Percentiles rank a stretch among this genome's conserved stretches.
Conservation (phyloP, 2,888 invertebrate species). For the Eristalinus aeneus region DNA sequence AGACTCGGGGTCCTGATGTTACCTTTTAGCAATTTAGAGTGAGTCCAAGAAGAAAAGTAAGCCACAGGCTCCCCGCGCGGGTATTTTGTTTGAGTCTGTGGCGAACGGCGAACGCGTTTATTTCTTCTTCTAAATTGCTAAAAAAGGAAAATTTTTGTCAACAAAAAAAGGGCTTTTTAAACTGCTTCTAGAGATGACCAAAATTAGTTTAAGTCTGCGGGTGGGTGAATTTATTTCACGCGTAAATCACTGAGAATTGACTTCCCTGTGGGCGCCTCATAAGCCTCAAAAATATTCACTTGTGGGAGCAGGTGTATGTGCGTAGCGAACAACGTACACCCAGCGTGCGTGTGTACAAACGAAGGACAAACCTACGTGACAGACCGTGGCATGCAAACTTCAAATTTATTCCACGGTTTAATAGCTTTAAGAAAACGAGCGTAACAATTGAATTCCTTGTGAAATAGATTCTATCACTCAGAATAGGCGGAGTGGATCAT, state of each 20-base stretch:
- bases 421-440: not conserved
- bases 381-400: not conserved
- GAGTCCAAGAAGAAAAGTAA: constrained; percentile 75
- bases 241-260: not conserved
- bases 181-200: constrained; percentile 13
- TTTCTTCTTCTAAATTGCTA: constrained; percentile 70
- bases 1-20: constrained; percentile 79
- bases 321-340: not conserved
- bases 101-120: constrained; percentile 36
- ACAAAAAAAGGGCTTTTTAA: constrained; percentile 50
- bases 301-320: not conserved
- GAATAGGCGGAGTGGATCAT: too few relatives aligned
- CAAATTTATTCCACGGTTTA: not conserved
- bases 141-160: constrained; percentile 21
- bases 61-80: constrained; percentile 28
- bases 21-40: constrained; percentile 80
- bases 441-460: not conserved
- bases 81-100: constrained; percentile 9
- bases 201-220: not conserved
- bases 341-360: too few relatives aligned
- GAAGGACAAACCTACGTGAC: not conserved
- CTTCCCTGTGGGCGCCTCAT: not conserved
- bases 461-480: not conserved
- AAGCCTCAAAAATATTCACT: not conserved
- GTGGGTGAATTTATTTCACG: not conserved